Evolutionary conservation across 2,797 vertebrate species (phyloP).

Genomic region (Acanthurus lineatus): DNA sequence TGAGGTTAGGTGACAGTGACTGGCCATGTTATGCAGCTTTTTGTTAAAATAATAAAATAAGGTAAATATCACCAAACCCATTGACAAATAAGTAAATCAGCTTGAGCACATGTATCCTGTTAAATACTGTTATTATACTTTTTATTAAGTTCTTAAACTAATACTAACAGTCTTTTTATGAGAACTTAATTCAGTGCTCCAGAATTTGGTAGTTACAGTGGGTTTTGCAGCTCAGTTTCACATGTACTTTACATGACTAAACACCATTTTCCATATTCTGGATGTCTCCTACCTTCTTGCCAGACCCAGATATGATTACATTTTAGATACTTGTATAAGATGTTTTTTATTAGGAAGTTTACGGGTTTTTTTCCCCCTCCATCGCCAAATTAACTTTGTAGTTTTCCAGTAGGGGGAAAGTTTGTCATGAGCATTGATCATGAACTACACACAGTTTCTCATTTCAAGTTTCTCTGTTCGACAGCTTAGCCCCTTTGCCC

Average conservation of each 20-base stretch:
- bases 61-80: no score
- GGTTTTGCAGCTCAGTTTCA: background rate
- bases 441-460: constrained; percentile 24
- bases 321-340: background rate
- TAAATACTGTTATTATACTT: no score
- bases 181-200: background rate
- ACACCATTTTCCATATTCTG: background rate
- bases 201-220: background rate
- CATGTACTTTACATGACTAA: background rate
- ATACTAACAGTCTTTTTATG: no score
- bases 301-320: background rate
- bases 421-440: constrained; percentile 15
- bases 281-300: background rate
- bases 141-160: background rate
- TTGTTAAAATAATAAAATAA: no score
- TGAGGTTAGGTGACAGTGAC: no score
- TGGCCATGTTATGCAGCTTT: no score
- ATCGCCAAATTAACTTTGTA: constrained; percentile 12
- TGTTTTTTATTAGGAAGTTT: background rate
- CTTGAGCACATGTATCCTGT: no score
- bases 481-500: constrained; percentile 18
- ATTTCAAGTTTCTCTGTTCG: constrained; percentile 38
- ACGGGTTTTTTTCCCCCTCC: no score
- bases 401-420: constrained; percentile 22
- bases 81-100: no score